These are phyloP conservation scores for Bacillus rossius DNA, from an alignment of 1,140 invertebrate species.

Conservation along the genomic window DNA sequence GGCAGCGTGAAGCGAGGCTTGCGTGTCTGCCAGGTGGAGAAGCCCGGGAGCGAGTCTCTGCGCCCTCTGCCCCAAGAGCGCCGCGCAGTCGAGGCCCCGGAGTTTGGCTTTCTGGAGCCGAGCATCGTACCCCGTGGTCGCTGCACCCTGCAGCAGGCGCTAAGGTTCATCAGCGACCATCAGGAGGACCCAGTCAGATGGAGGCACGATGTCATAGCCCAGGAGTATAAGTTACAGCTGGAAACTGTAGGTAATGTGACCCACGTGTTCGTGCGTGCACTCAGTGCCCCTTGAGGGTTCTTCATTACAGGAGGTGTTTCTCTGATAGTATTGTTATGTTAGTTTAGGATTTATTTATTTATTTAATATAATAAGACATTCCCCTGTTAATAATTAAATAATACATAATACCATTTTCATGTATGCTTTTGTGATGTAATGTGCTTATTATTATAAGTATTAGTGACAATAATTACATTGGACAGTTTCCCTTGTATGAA, in stretches of 20 bases:
- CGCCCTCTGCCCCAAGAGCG: slow-evolving; percentile 44
- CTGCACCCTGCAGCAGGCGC: slow-evolving; percentile 36
- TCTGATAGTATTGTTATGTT: too few species aligned
- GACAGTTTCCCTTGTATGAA: too few species aligned
- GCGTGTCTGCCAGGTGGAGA: slow-evolving; percentile 11
- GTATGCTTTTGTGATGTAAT: background rate
- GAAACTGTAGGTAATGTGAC: slow-evolving; percentile 49
- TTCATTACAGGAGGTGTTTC: too few species aligned
- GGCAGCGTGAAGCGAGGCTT: too few species aligned
- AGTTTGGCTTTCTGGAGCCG: slow-evolving; percentile 37
- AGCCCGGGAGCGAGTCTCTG: too few species aligned
- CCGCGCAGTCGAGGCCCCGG: slow-evolving; percentile 32
- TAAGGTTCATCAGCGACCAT: slow-evolving; percentile 56
- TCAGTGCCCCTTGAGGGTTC: too few species aligned
- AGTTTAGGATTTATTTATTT: background rate
- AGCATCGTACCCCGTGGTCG: slow-evolving; percentile 35
- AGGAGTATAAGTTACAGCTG: slow-evolving; percentile 57
- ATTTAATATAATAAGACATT: too few species aligned
- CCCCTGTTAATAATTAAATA: too few species aligned
- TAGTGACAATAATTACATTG: background rate
- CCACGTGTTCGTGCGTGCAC: too few species aligned
- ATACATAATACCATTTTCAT: background rate
- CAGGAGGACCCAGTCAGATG: slow-evolving; percentile 50
- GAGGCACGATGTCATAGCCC: slow-evolving; percentile 52
- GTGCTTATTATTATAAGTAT: background rate